Conservation (phyloP, 2,888 invertebrate genomes). For the Ochropleura leucogaster region DNA sequence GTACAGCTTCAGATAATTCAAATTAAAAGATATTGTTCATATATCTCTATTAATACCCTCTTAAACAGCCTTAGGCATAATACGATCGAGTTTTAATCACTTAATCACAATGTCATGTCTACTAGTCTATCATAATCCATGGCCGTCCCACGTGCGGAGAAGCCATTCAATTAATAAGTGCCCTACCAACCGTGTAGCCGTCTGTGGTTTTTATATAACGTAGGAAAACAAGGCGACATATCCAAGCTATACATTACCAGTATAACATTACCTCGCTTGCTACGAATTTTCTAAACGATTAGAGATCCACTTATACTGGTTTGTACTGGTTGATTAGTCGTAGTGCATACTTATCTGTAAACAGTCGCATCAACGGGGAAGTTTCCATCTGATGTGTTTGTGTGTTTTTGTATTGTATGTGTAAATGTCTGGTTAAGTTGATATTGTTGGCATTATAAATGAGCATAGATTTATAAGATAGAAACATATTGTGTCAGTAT, state of each 20-base stretch:
- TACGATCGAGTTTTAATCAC: slow-evolving; percentile 26
- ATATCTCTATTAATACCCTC: not conserved
- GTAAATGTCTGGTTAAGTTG: not conserved
- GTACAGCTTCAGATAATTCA: not conserved
- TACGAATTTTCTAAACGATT: too few species aligned
- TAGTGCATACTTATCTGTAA: slow-evolving; percentile 41
- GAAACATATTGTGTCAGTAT: not conserved
- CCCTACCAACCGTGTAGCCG: slow-evolving; percentile 3
- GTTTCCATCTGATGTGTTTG: slow-evolving; percentile 52
- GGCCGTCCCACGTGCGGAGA: slow-evolving; percentile 49
- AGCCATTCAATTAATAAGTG: slow-evolving; percentile 57
- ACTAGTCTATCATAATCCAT: slow-evolving; percentile 35
- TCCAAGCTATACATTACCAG: too few species aligned
- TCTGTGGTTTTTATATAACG: slow-evolving; percentile 18
- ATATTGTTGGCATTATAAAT: not conserved
- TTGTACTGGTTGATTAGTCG: too few species aligned
- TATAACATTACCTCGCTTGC: too few species aligned
- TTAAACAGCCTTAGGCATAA: slow-evolving; percentile 42
- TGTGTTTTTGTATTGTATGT: slow-evolving; percentile 14
- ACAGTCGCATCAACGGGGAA: slow-evolving; percentile 45
- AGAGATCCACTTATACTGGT: too few species aligned
- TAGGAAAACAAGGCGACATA: not conserved
- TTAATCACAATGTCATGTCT: slow-evolving; percentile 52
- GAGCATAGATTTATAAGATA: not conserved
- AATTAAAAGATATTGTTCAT: slow-evolving; percentile 7